These are phyloP conservation scores for Apostichopus californicus DNA, from an alignment of 35 echinoderm and acorn worm genomes.

Conservation along the genomic window DNA sequence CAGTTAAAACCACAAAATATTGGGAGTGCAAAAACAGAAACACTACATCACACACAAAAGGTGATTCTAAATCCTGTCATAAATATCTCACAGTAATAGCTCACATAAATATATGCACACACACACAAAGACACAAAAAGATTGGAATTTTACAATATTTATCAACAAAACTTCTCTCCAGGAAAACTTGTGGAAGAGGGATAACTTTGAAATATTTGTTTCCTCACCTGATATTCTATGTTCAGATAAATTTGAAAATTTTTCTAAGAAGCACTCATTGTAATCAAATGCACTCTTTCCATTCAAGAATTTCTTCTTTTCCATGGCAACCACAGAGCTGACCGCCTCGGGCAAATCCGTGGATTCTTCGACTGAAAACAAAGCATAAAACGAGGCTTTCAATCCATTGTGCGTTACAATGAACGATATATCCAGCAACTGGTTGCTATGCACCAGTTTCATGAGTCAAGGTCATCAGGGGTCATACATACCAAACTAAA, in stretches of 20 bases:
- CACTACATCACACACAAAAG: background rate
- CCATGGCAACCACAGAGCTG: constrained; percentile 56
- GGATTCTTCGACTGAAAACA: constrained; percentile 57
- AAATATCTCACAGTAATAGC: background rate
- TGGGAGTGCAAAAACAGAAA: too few species aligned
- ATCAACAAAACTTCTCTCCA: background rate
- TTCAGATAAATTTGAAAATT: constrained; percentile 56
- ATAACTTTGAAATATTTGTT: background rate
- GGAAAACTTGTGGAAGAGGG: background rate
- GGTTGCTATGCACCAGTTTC: too few species aligned
- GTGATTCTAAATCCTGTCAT: background rate
- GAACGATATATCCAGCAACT: too few species aligned
- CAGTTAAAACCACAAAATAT: too few species aligned
- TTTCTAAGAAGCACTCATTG: constrained; percentile 76
- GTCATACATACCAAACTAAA: background rate
- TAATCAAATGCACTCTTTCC: constrained; percentile 65
- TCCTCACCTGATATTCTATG: constrained; percentile 79
- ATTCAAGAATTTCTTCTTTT: constrained; percentile 69
- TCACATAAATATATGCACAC: too few species aligned
- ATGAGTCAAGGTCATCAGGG: too few species aligned
- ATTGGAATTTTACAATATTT: too few species aligned
- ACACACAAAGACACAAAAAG: too few species aligned
- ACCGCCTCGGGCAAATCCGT: constrained; percentile 60
- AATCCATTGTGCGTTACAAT: too few species aligned
- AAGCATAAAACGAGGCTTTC: background rate